Conservation (phyloP, 2,113 vertebrate species). For the Oncorhynchus clarkii region DNA sequence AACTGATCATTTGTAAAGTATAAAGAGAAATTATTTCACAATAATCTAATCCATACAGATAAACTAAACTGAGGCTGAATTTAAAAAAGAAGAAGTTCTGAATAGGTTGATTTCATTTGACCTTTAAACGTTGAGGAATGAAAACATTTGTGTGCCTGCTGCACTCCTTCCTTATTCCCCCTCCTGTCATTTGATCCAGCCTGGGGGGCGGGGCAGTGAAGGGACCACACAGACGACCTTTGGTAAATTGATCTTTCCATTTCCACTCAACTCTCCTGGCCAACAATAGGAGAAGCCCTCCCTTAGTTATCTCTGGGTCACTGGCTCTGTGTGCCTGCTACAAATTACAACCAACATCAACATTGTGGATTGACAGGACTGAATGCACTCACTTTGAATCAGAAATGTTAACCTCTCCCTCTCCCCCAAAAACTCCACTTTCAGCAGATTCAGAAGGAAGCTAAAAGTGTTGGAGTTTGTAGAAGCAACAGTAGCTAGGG, state of each 20-base stretch:
- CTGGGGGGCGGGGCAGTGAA: background rate
- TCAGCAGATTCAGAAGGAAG: background rate
- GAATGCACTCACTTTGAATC: background rate
- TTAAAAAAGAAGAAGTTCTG: too few species aligned
- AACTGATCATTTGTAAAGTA: too few species aligned
- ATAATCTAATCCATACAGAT: too few species aligned
- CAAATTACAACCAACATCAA: background rate
- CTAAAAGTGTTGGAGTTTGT: background rate
- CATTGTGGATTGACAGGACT: too few species aligned
- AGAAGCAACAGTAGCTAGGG: background rate
- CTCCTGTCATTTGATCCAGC: background rate
- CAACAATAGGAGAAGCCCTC: conserved; percentile 20
- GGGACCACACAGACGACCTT: conserved; percentile 17
- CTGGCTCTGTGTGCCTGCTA: background rate
- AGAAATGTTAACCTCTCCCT: background rate
- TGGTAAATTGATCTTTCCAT: conserved; percentile 28
- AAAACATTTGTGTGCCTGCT: too few species aligned
- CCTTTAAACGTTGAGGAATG: too few species aligned
- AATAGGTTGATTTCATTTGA: too few species aligned
- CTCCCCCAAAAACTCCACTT: background rate
- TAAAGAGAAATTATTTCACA: too few species aligned
- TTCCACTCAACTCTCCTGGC: conserved; percentile 34
- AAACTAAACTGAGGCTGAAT: too few species aligned
- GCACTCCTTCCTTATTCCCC: too few species aligned
- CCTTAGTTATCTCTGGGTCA: background rate